These are phyloP conservation scores for Globodera ellingtonae DNA, from an alignment of 1,140 invertebrate species.

Conservation along the genomic window DNA sequence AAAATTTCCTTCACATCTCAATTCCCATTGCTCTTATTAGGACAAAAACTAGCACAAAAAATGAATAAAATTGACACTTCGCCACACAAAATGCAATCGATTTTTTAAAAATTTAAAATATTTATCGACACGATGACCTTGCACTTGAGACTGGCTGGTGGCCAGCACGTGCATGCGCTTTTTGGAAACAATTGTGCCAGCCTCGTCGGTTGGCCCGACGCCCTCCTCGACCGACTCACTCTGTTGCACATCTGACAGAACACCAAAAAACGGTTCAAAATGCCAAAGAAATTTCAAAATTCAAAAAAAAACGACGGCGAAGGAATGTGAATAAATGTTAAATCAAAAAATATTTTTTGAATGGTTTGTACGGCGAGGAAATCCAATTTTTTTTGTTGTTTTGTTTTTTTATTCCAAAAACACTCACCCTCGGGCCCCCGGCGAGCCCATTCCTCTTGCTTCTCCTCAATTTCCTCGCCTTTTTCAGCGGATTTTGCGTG, in stretches of 20 bases:
- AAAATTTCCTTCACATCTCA: neutral
- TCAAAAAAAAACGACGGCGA: neutral
- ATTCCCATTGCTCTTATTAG: neutral
- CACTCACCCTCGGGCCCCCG: constrained; percentile 18
- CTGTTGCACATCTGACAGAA: constrained; percentile 22
- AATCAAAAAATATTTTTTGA: neutral
- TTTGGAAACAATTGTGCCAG: constrained; percentile 14
- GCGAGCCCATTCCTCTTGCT: constrained; percentile 24
- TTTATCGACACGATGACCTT: constrained; percentile 1
- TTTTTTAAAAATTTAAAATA: neutral
- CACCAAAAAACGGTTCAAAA: neutral
- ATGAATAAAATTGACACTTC: constrained; percentile 2
- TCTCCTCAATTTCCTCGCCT: constrained; percentile 10
- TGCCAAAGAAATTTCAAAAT: neutral
- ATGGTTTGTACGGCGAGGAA: neutral
- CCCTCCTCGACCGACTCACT: constrained; percentile 20
- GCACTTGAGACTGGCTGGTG: constrained; percentile 24
- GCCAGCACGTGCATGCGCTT: constrained; percentile 20
- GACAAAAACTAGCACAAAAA: constrained; percentile 3
- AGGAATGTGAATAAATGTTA: neutral
- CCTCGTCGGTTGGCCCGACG: constrained; percentile 13
- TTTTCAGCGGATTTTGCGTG: constrained; percentile 11
- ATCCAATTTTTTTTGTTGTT: neutral
- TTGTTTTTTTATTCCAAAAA: neutral
- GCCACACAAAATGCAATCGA: neutral